Evolutionary conservation across 92 coral and sea anemone genomes (phyloP), one percentile per base, ranked within the genome.

Genomic region (Phenganax stokvisi): DNA sequence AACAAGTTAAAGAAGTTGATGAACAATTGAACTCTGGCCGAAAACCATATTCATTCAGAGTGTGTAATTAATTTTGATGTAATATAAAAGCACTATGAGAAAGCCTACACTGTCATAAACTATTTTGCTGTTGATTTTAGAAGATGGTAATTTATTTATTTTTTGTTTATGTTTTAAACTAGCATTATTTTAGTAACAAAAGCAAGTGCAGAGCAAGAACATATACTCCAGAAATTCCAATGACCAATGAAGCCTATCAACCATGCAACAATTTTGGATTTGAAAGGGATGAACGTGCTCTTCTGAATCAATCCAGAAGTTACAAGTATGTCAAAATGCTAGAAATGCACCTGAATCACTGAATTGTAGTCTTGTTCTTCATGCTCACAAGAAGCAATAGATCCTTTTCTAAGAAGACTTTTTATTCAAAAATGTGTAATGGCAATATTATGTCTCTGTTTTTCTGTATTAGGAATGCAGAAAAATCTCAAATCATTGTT

Each of bases 1-100:
- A 89, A 65, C 98, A 94, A 90, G 97, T 94, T n/a, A 87, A 85
- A 56, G 98, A 94, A 60, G 97, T 94, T 10, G 92, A 94, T 72
- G 89, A 94, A 71, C 87, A 92, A n/a, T 84, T 92, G 91, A 87
- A 88, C 82, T 83, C 78, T 70, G 80, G 86, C 37, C 85, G 87
- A 80, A 84, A 64, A 29, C 73, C 83, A 63, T 62, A 51, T 51
- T n/a, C 74, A 57, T 79, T 79, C 69, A 79, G 65, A 73, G 83
- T 79, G 55, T 17, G 6, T 51, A n/a, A 31, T 11, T 7, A 7
- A 52, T 54, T 9, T 20, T 20, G 25, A 20, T 47, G 12, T 30
- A 30, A 59, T 20, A 12, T 1, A 17, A 30, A 69, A 30, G 12
- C 25, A 69, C 54, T 69, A 12, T 9, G n/a, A 65, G 4, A 11